A percentile compares a stretch with the other conserved stretches of the same genome.
These are phyloP conservation scores for Buphagus erythrorhynchus DNA, from an alignment of 2,797 vertebrate species.

Conservation along the genomic window DNA sequence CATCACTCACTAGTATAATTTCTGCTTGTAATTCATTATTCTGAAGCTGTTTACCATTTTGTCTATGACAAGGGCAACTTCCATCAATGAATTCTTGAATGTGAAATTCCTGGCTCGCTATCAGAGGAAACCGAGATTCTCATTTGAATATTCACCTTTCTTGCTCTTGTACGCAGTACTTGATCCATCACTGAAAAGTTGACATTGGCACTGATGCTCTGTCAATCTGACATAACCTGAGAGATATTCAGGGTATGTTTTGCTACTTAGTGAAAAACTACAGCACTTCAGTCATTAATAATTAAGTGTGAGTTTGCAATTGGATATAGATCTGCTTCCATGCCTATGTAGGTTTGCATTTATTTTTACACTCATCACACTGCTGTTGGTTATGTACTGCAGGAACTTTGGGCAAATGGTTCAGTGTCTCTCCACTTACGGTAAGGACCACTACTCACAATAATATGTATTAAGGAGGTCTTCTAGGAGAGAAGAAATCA, in stretches of 20 bases:
- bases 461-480: background rate
- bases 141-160: slow-evolving; percentile 16
- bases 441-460: background rate
- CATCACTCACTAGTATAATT: background rate
- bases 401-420: background rate
- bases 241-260: background rate
- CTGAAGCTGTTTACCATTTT: slow-evolving; percentile 35
- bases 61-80: slow-evolving; percentile 12
- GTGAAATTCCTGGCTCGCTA: background rate
- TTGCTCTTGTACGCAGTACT: background rate
- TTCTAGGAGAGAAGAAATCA: background rate
- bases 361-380: background rate
- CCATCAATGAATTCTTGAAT: background rate
- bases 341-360: background rate
- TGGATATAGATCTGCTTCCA: background rate
- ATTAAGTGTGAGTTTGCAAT: slow-evolving; percentile 21
- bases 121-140: background rate
- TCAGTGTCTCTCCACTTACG: background rate
- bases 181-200: background rate
- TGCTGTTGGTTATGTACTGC: background rate
- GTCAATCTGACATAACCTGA: background rate
- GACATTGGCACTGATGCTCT: background rate
- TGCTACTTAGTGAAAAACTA: background rate
- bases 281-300: slow-evolving; percentile 40
- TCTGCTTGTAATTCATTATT: slow-evolving; percentile 46